These are phyloP conservation scores for Epirrhoe alternata DNA, from an alignment of 2,888 invertebrate genomes.

Conservation along the genomic window DNA sequence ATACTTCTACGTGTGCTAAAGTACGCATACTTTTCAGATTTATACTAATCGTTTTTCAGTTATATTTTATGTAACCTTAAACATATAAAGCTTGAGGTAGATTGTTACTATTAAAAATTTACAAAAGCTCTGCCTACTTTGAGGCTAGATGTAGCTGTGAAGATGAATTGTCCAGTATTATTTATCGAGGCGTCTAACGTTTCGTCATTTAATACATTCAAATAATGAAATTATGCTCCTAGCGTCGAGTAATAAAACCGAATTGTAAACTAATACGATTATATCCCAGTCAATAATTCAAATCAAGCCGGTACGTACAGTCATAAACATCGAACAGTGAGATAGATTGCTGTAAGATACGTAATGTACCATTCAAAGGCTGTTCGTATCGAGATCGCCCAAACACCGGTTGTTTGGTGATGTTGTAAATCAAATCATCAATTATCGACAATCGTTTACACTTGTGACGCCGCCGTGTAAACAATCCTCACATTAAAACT, in stretches of 20 bases:
- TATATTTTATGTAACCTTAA: too few species aligned
- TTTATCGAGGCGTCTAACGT: too few species aligned
- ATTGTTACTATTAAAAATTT: too few species aligned
- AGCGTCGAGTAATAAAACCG: constrained; percentile 22
- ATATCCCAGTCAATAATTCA: constrained; percentile 40
- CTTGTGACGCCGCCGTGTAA: constrained; percentile 84
- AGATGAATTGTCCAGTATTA: too few species aligned
- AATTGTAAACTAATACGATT: constrained; percentile 38
- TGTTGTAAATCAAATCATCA: constrained; percentile 85
- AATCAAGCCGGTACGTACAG: constrained; percentile 39
- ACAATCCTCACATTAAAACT: constrained; percentile 81
- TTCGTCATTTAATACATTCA: constrained; percentile 8
- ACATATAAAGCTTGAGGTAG: too few species aligned
- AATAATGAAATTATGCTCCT: constrained; percentile 7
- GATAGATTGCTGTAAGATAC: constrained; percentile 56
- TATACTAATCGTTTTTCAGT: too few species aligned
- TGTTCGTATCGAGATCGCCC: constrained; percentile 69
- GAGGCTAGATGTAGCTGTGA: too few species aligned
- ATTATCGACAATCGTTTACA: constrained; percentile 84
- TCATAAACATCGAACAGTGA: constrained; percentile 45
- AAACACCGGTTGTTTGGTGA: constrained; percentile 84
- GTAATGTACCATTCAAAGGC: constrained; percentile 73
- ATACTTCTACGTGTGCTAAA: constrained; percentile 9
- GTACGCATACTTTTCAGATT: not conserved
- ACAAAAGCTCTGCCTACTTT: too few species aligned